A percentile compares a stretch with the other conserved stretches of the same genome.
Evolutionary conservation across 2,888 invertebrate species (phyloP).

Genomic region (Clistopyga incitator): DNA sequence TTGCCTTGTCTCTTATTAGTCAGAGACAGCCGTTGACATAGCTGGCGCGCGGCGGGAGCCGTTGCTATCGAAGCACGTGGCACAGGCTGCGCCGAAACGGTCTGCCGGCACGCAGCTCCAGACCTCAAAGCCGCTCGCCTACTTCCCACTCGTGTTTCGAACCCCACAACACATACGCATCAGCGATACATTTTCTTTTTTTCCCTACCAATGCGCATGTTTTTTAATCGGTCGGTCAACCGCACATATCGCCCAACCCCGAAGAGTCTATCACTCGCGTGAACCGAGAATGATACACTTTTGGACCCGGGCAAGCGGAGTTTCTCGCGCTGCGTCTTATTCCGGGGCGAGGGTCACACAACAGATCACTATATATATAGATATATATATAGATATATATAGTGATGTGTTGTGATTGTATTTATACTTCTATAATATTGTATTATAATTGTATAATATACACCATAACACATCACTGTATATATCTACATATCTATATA

Average conservation of each 20-base stretch:
- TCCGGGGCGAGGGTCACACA: slow-evolving; percentile 17
- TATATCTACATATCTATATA: too few species aligned
- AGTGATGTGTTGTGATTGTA: too few species aligned
- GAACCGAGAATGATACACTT: slow-evolving; percentile 38
- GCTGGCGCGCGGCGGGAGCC: slow-evolving; percentile 51
- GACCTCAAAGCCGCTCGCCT: not conserved
- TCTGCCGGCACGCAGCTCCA: slow-evolving; percentile 18
- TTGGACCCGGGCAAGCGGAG: slow-evolving; percentile 39
- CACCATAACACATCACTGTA: too few species aligned
- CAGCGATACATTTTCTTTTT: slow-evolving; percentile 35
- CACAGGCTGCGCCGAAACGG: slow-evolving; percentile 1
- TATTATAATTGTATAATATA: too few species aligned
- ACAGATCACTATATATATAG: not conserved
- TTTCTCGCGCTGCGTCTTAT: slow-evolving; percentile 6
- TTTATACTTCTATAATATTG: too few species aligned
- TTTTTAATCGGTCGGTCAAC: slow-evolving; percentile 47
- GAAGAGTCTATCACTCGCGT: slow-evolving; percentile 19
- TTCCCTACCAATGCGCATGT: slow-evolving; percentile 19
- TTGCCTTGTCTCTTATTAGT: slow-evolving; percentile 41
- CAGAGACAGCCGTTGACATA: slow-evolving; percentile 57
- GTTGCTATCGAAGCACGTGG: slow-evolving; percentile 58
- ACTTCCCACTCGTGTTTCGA: not conserved
- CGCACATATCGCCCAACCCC: slow-evolving; percentile 31
- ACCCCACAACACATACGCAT: not conserved
- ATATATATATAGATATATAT: too few species aligned